Conservation (phyloP, 2,888 invertebrate species). For the Hyposoter dolosus region DNA sequence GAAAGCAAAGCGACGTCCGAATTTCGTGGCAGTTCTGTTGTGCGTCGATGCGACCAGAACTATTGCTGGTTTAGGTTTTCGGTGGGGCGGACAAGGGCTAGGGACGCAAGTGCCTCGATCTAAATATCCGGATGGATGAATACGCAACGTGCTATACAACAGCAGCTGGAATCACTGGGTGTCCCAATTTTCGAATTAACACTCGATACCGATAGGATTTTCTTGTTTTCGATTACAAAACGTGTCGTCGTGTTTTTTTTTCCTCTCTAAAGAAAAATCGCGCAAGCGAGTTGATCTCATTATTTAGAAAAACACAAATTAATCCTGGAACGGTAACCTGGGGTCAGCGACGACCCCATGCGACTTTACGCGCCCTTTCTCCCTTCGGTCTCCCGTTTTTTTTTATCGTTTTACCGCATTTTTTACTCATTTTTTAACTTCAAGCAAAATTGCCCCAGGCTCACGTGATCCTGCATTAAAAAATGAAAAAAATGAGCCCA, state of each 20-base stretch:
- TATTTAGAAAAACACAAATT: too few species aligned
- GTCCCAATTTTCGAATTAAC: slow-evolving; percentile 3
- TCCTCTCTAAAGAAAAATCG: neutral
- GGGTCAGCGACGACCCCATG: too few species aligned
- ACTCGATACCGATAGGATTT: slow-evolving; percentile 2
- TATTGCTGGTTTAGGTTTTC: slow-evolving; percentile 52
- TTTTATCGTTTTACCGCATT: too few species aligned
- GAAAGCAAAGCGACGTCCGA: slow-evolving; percentile 42
- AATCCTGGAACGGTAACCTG: too few species aligned
- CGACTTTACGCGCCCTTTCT: too few species aligned
- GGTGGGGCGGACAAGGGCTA: slow-evolving; percentile 16
- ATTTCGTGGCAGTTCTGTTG: slow-evolving; percentile 47
- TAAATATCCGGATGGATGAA: slow-evolving; percentile 67
- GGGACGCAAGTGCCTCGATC: slow-evolving; percentile 58
- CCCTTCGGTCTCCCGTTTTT: too few species aligned
- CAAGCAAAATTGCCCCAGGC: too few species aligned
- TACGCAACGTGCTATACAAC: slow-evolving; percentile 41
- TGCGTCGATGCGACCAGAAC: slow-evolving; percentile 41
- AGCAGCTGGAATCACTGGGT: slow-evolving; percentile 23
- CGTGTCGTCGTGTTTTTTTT: neutral
- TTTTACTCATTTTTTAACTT: too few species aligned
- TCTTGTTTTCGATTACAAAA: neutral
- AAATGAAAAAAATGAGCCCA: too few species aligned
- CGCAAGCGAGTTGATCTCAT: too few species aligned
- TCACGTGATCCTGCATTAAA: too few species aligned